Percentiles rank a stretch among this genome's conserved stretches.
Conservation (phyloP, 2,113 vertebrate species). For the Rana temporaria region DNA sequence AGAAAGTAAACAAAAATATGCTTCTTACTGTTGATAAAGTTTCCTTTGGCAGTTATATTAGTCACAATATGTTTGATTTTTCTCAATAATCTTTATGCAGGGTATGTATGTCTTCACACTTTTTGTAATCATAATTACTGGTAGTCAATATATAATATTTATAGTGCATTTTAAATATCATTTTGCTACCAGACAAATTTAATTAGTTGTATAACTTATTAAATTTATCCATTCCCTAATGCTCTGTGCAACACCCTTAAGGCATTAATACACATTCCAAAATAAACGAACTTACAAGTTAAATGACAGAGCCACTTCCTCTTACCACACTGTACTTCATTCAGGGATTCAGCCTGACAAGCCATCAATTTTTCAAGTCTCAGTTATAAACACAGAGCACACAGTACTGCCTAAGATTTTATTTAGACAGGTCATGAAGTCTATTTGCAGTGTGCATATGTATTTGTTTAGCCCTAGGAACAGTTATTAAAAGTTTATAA, state of each 20-base stretch:
- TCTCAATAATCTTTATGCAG: no score
- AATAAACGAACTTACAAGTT: conserved; percentile 28
- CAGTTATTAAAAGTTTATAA: no score
- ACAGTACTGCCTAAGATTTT: neutral
- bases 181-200: neutral
- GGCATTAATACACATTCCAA: conserved; percentile 12
- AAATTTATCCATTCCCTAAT: conserved; percentile 18
- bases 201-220: neutral
- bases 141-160: neutral
- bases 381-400: neutral
- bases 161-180: no score
- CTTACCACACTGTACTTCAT: conserved; percentile 35
- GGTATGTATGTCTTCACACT: no score
- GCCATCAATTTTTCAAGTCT: conserved; percentile 13
- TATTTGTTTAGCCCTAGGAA: neutral
- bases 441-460: neutral
- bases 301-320: conserved; percentile 27
- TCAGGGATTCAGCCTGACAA: neutral
- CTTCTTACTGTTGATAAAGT: no score
- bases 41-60: no score
- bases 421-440: neutral
- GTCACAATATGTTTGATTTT: no score
- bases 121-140: no score
- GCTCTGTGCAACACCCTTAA: neutral
- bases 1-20: no score